phyloP scores from a whole-genome alignment of 2,113 vertebrate genomes.

The Boulengerochromis microlepis region DNA sequence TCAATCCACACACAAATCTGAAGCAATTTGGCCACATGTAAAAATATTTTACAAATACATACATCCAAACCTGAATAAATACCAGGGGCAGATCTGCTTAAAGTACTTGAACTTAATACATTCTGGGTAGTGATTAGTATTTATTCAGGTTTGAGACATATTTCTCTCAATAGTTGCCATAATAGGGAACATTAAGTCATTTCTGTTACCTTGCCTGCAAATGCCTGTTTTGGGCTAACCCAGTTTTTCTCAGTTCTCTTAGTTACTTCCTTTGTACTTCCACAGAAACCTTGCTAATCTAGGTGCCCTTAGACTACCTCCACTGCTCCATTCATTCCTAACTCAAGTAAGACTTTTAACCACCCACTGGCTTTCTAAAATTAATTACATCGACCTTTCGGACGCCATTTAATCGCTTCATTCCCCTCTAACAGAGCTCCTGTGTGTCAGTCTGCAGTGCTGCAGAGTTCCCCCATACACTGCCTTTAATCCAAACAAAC shows the following conservation, averaged over 20 bases:
- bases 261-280: neutral
- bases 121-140: neutral
- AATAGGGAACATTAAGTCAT: neutral
- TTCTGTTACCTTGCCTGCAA: neutral
- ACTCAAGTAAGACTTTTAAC: neutral
- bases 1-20: neutral
- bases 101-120: neutral
- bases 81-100: neutral
- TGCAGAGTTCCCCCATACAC: neutral
- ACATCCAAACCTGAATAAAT: neutral
- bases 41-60: neutral
- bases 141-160: neutral
- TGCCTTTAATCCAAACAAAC: neutral
- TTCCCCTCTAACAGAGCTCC: neutral
- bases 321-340: neutral
- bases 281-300: neutral
- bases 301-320: neutral
- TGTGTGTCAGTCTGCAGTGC: neutral
- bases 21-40: neutral
- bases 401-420: rapidly evolving
- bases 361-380: neutral
- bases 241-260: neutral
- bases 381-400: neutral
- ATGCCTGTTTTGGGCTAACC: neutral
- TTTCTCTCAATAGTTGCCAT: neutral